These are phyloP conservation scores for Leucoma salicis DNA, from an alignment of 2,888 invertebrate genomes.

Conservation along the genomic window DNA sequence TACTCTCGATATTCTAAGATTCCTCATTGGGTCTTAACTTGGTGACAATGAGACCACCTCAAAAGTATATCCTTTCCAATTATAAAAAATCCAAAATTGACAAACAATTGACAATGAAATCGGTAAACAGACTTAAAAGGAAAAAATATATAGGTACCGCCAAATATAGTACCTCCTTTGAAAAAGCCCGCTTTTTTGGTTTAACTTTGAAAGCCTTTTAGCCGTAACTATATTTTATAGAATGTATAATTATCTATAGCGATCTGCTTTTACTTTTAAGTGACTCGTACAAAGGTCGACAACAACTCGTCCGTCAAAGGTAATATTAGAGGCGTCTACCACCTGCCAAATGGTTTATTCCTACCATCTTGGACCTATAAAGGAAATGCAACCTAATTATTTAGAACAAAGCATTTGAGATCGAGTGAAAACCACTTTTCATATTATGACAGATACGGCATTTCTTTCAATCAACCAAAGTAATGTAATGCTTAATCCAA, in stretches of 20 bases:
- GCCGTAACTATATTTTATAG: no score
- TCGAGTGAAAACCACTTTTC: constrained; percentile 15
- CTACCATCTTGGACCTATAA: constrained; percentile 18
- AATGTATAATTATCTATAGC: not conserved
- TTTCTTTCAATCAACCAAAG: constrained; percentile 10
- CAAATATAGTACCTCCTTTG: no score
- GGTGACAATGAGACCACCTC: no score
- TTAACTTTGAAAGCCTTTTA: no score
- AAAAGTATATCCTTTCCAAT: no score
- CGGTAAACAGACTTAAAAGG: no score
- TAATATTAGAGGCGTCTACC: constrained; percentile 23
- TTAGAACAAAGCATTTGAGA: constrained; percentile 15
- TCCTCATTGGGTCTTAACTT: no score
- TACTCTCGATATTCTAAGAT: no score
- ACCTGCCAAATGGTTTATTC: constrained; percentile 35
- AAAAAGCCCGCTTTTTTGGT: no score
- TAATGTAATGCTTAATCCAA: constrained; percentile 2
- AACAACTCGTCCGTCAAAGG: constrained; percentile 24
- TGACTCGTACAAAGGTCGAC: constrained; percentile 18
- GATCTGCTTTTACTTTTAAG: not conserved
- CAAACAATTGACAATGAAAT: no score
- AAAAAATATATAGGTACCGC: no score
- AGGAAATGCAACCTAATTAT: constrained; percentile 14
- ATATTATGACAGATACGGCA: constrained; percentile 24
- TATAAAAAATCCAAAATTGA: no score